Evolutionary conservation across 2,113 vertebrate species (phyloP).

Genomic region (Chlorocebus sabaeus): DNA sequence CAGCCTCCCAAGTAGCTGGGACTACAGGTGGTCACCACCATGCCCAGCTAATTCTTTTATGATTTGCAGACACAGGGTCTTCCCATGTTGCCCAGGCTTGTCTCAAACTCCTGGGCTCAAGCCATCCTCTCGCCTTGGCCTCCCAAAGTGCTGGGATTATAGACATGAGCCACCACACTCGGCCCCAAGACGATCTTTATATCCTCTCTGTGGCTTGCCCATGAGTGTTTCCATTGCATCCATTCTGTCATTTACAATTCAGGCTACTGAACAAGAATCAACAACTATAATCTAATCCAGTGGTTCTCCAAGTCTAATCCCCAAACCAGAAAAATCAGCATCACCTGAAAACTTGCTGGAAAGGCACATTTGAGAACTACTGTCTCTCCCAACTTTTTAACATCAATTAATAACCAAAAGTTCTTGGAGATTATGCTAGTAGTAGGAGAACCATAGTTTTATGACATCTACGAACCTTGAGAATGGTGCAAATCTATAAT

Average conservation of each 20-base stretch:
- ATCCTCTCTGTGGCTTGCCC: neutral
- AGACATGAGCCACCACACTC: no score
- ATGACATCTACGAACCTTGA: neutral
- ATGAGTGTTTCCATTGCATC: neutral
- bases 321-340: neutral
- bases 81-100: no score
- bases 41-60: no score
- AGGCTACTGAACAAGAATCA: neutral
- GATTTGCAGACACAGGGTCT: no score
- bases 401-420: neutral
- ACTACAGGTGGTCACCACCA: no score
- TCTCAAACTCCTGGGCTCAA: no score
- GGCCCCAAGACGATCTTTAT: neutral
- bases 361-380: neutral
- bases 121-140: no score
- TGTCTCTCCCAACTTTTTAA: neutral
- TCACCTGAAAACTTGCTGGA: neutral
- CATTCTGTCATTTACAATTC: neutral
- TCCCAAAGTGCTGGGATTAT: no score
- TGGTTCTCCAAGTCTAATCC: neutral
- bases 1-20: no score
- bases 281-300: neutral
- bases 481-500: neutral
- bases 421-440: neutral
- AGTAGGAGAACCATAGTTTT: neutral